phyloP scores from a whole-genome alignment of 2,888 invertebrate genomes.

The Parnassius glacialis region DNA sequence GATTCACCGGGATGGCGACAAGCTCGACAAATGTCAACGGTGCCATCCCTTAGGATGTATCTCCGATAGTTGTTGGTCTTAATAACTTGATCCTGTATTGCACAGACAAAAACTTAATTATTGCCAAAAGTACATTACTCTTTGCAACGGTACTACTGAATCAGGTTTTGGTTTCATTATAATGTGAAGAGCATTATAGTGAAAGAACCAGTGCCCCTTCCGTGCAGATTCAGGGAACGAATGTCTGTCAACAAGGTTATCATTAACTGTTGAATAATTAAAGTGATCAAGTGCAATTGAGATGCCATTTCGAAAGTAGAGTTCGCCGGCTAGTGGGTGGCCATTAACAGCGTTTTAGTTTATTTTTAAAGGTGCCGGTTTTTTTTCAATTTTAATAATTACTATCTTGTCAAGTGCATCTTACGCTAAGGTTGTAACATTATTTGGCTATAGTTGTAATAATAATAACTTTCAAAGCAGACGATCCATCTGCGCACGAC shows the following conservation, averaged over 20 bases:
- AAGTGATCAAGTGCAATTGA: conserved; percentile 23
- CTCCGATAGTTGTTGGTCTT: too few species aligned
- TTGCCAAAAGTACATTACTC: conserved; percentile 4
- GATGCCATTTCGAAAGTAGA: conserved; percentile 21
- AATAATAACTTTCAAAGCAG: too few species aligned
- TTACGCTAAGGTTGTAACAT: too few species aligned
- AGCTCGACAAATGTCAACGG: too few species aligned
- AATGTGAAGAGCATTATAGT: neutral
- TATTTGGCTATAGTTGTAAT: too few species aligned
- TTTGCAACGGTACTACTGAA: conserved; percentile 6
- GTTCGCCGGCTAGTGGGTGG: conserved; percentile 4
- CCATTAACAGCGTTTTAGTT: conserved; percentile 8
- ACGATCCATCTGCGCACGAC: too few species aligned
- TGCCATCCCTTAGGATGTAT: too few species aligned
- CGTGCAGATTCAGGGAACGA: conserved; percentile 7
- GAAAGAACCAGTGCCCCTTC: conserved; percentile 14
- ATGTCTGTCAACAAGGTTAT: conserved; percentile 20
- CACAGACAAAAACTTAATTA: too few species aligned
- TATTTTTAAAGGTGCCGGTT: neutral
- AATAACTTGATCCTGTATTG: too few species aligned
- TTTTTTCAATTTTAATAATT: neutral
- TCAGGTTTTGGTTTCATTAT: conserved; percentile 8
- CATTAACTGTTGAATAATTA: conserved; percentile 23
- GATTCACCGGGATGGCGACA: too few species aligned
- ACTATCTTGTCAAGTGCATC: too few species aligned